Conservation (phyloP, 2,113 vertebrate genomes). For the Xenopus laevis region DNA sequence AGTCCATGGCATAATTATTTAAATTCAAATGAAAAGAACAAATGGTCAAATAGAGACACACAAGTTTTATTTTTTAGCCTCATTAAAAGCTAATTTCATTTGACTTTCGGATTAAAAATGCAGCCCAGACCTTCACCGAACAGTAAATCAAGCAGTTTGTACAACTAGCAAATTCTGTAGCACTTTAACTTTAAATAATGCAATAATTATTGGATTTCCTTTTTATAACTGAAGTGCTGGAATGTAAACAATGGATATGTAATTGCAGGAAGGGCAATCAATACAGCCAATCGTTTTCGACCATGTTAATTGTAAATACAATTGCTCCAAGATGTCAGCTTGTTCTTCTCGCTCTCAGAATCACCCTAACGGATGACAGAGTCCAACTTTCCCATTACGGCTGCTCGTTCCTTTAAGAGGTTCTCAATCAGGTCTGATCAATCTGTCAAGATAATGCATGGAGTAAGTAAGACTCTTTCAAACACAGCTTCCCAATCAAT, state of each 20-base stretch:
- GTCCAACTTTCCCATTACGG: slow-evolving; percentile 91
- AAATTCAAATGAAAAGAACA: slow-evolving; percentile 26
- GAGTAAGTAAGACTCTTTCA: slow-evolving; percentile 88
- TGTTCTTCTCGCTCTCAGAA: slow-evolving; percentile 79
- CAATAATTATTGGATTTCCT: slow-evolving; percentile 99
- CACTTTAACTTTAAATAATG: slow-evolving; percentile 99
- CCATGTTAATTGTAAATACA: slow-evolving; percentile 96
- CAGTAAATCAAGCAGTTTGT: slow-evolving; percentile 77
- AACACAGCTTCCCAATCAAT: slow-evolving; percentile 90
- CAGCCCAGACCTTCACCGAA: slow-evolving; percentile 73
- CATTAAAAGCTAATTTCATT: slow-evolving; percentile 74
- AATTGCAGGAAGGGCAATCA: slow-evolving; percentile 98
- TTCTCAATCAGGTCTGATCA: slow-evolving; percentile 98
- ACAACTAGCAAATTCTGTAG: slow-evolving; percentile 84
- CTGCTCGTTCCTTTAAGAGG: slow-evolving; percentile 92
- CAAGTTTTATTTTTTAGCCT: slow-evolving; percentile 54
- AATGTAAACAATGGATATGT: slow-evolving; percentile 99
- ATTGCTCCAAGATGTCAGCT: slow-evolving; percentile 85
- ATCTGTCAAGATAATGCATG: slow-evolving; percentile 98
- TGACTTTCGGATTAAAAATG: slow-evolving; percentile 70
- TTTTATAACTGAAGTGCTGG: slow-evolving; percentile 97
- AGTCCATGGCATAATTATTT: slow-evolving; percentile 41
- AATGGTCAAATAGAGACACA: slow-evolving; percentile 18
- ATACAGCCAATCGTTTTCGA: slow-evolving; percentile 97
- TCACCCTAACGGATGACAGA: slow-evolving; percentile 84